phyloP scores from a whole-genome alignment of 1,140 invertebrate genomes.

The Cydia strobilella region DNA sequence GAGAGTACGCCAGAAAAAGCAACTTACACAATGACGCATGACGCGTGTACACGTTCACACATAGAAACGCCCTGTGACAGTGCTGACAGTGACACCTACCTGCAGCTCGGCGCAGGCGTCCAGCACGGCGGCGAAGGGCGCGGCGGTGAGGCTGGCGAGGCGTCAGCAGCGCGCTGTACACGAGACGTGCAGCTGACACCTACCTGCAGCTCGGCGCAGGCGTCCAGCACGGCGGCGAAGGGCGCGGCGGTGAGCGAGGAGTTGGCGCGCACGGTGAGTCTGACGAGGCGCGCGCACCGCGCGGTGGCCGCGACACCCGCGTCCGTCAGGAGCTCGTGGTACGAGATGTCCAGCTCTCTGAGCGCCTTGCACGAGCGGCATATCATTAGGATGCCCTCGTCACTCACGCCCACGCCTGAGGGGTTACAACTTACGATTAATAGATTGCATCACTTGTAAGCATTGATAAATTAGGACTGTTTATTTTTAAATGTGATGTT shows the following conservation, averaged over 20 bases:
- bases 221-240: conserved; percentile 40
- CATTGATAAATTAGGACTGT: too few species aligned
- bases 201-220: conserved; percentile 30
- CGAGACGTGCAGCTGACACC: neutral
- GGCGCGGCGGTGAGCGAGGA: conserved; percentile 49
- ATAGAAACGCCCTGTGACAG: too few species aligned
- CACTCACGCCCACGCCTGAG: conserved; percentile 58
- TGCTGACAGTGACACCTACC: too few species aligned
- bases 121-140: too few species aligned
- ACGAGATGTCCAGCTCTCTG: conserved; percentile 55
- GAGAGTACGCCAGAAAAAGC: too few species aligned
- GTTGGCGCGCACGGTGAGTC: conserved; percentile 51
- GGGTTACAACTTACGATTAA: neutral
- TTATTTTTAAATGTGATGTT: too few species aligned
- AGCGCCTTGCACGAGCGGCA: conserved; percentile 49
- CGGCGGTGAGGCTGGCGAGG: conserved; percentile 44
- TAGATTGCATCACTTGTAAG: too few species aligned
- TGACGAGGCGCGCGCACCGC: conserved; percentile 41
- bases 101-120: too few species aligned
- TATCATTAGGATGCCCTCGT: conserved; percentile 56
- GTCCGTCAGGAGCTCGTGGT: conserved; percentile 54
- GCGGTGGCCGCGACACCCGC: conserved; percentile 43
- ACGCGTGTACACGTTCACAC: too few species aligned
- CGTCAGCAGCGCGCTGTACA: conserved; percentile 41
- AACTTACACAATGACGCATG: too few species aligned